Percentiles rank a stretch among this genome's conserved stretches.
These are phyloP conservation scores for Agrilus planipennis DNA, from an alignment of 1,140 invertebrate genomes.

Conservation along the genomic window DNA sequence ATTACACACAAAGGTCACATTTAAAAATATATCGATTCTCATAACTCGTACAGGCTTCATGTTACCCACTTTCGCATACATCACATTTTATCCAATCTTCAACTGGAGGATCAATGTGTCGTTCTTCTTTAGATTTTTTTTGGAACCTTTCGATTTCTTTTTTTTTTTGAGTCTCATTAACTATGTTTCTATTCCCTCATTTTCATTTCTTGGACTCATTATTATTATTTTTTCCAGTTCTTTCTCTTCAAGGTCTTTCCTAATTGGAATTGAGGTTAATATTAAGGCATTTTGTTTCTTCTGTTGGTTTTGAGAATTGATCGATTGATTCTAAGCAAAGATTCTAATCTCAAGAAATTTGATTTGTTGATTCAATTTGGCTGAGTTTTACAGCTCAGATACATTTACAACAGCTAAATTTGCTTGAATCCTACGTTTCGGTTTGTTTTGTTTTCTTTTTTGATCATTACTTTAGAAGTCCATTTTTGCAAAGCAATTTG, in stretches of 20 bases:
- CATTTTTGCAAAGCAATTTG: no score
- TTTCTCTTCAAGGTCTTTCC: conserved; percentile 1
- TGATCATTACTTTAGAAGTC: no score
- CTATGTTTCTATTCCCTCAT: not conserved
- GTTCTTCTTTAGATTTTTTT: conserved; percentile 9
- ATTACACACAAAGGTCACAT: no score
- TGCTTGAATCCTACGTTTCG: no score
- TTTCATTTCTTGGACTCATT: conserved; percentile 2
- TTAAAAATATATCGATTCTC: not conserved
- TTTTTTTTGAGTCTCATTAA: conserved; percentile 1
- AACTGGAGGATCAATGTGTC: conserved; percentile 11
- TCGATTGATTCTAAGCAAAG: no score
- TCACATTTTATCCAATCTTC: conserved; percentile 10
- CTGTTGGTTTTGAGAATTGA: no score
- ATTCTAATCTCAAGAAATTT: no score
- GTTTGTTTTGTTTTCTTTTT: no score
- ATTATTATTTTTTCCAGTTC: conserved; percentile 1
- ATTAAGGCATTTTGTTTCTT: conserved; percentile 3
- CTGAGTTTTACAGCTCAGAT: no score
- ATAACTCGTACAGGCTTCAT: conserved; percentile 3
- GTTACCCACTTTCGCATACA: conserved; percentile 6
- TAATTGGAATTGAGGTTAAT: conserved; percentile 1
- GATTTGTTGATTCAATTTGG: no score
- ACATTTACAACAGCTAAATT: no score
- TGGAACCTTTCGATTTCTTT: conserved; percentile 5